phyloP scores from a whole-genome alignment of 1,140 invertebrate species.

The Hypothenemus hampei region DNA sequence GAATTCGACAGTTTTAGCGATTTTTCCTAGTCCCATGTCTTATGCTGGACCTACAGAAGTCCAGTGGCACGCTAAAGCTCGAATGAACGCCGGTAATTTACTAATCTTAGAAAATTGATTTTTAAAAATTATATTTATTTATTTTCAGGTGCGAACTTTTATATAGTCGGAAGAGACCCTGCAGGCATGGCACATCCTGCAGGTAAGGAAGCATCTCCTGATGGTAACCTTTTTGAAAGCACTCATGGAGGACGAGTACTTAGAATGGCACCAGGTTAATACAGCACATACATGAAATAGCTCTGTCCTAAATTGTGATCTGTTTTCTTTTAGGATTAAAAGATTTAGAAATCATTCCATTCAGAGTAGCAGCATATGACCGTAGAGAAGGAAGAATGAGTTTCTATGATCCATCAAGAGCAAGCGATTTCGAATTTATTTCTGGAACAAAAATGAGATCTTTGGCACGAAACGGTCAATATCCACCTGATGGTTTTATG shows the following conservation, averaged over 20 bases:
- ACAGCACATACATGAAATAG: slow-evolving; percentile 20
- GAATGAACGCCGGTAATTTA: slow-evolving; percentile 81
- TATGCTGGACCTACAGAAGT: slow-evolving; percentile 99
- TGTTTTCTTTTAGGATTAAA: slow-evolving; percentile 6
- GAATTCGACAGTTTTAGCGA: slow-evolving; percentile 85
- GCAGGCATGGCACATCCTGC: slow-evolving; percentile 92
- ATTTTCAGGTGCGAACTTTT: slow-evolving; percentile 90
- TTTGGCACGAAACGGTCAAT: slow-evolving; percentile 74
- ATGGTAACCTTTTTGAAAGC: slow-evolving; percentile 89
- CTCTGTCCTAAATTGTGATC: too few species aligned
- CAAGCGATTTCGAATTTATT: slow-evolving; percentile 95
- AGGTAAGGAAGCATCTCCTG: slow-evolving; percentile 55
- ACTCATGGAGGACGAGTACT: slow-evolving; percentile 87
- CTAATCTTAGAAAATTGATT: neutral
- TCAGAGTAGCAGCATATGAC: slow-evolving; percentile 96
- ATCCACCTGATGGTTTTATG: slow-evolving; percentile 97
- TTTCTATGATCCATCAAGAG: slow-evolving; percentile 84
- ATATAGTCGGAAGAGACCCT: slow-evolving; percentile 98
- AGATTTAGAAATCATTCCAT: slow-evolving; percentile 90
- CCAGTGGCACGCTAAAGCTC: slow-evolving; percentile 97
- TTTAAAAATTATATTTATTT: neutral
- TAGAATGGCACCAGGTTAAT: neutral
- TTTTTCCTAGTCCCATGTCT: slow-evolving; percentile 99
- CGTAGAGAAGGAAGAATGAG: slow-evolving; percentile 79
- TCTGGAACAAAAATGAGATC: slow-evolving; percentile 94